These are phyloP conservation scores for Orthonychiurus folsomi DNA, from an alignment of 2,888 invertebrate species.

Conservation along the genomic window DNA sequence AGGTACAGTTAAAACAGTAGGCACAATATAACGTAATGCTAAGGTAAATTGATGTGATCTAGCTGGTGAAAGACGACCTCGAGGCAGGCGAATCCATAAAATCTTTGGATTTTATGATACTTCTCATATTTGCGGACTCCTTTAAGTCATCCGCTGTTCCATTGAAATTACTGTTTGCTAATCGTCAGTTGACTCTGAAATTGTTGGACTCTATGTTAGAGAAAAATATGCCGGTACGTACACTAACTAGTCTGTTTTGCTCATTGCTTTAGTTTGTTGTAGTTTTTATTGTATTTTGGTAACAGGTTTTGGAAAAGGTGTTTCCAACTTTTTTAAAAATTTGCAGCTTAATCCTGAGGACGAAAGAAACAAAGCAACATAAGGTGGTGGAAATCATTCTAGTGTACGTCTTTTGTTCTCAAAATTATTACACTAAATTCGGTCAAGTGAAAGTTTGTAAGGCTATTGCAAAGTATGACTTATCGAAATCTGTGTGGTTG, in stretches of 20 bases:
- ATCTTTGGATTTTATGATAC: constrained; percentile 25
- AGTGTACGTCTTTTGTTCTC: constrained; percentile 11
- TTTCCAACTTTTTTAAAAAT: constrained; percentile 19
- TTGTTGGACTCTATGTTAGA: constrained; percentile 19
- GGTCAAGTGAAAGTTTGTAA: too few species aligned
- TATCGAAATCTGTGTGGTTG: neutral
- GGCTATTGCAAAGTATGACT: too few species aligned
- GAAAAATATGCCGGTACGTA: constrained; percentile 20
- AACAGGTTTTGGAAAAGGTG: constrained; percentile 24
- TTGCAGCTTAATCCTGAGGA: constrained; percentile 18
- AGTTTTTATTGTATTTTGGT: neutral
- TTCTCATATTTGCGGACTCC: constrained; percentile 23
- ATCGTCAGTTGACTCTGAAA: constrained; percentile 9
- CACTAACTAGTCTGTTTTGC: too few species aligned
- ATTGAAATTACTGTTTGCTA: constrained; percentile 8
- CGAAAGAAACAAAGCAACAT: constrained; percentile 19
- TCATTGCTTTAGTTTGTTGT: neutral
- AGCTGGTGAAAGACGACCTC: constrained; percentile 27
- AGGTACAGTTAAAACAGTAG: constrained; percentile 8
- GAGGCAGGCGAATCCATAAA: constrained; percentile 5
- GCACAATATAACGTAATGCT: neutral
- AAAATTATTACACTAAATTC: too few species aligned
- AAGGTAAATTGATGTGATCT: neutral
- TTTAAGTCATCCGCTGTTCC: constrained; percentile 5
- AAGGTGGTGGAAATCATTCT: constrained; percentile 18